phyloP scores from a whole-genome alignment of 2,888 invertebrate genomes.

The Yponomeuta sedellus region DNA sequence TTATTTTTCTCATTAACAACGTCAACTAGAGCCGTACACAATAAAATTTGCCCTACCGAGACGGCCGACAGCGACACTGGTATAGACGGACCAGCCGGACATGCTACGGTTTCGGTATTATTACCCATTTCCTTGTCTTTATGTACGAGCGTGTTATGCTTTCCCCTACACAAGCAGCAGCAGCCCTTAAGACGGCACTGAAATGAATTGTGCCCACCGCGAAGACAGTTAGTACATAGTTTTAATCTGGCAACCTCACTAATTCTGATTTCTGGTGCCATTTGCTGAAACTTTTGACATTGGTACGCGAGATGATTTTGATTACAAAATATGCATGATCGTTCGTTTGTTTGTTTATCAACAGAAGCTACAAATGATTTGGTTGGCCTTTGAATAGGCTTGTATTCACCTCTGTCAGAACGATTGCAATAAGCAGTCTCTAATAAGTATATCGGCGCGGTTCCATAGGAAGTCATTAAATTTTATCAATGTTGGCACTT shows the following conservation, averaged over 20 bases:
- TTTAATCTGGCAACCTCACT: constrained; percentile 7
- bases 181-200: constrained; percentile 15
- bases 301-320: neutral
- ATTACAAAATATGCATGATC: neutral
- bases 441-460: constrained; percentile 6
- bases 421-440: constrained; percentile 1
- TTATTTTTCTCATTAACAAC: constrained; percentile 16
- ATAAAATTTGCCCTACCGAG: constrained; percentile 12
- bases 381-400: neutral
- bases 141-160: constrained; percentile 15
- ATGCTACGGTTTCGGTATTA: neutral
- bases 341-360: neutral
- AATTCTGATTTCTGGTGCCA: neutral
- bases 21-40: constrained; percentile 17
- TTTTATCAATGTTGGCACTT: neutral
- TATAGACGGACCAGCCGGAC: constrained; percentile 1
- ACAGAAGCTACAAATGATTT: constrained; percentile 6
- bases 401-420: neutral
- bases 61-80: constrained; percentile 13
- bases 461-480: constrained; percentile 10
- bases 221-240: constrained; percentile 17
- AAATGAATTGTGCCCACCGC: constrained; percentile 17
- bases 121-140: constrained; percentile 9
- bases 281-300: neutral
- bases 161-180: constrained; percentile 14